Base-by-base conservation (phyloP, 2,888 invertebrate species). In the Leucoptera coffeella region DNA sequence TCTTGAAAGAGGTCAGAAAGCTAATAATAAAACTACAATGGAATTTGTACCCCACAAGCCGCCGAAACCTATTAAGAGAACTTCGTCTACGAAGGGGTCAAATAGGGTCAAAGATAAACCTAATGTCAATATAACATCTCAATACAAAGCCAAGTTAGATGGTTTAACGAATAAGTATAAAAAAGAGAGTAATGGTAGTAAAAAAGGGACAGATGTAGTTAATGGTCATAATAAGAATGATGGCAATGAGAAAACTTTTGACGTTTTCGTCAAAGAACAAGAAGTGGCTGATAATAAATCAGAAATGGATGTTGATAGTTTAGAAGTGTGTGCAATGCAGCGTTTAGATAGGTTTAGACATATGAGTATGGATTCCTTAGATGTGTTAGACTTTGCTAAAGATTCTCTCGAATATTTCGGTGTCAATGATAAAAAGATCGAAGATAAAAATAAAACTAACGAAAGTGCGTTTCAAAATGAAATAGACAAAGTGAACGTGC, bases 31-130 rank as follows among this genome's bases (percentile, higher is more conserved):
- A 46, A 55, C 62, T 12, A 64, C 64, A 2, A 69, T 73, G 65
- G 72, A 73, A 26, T 74, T 74, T 40, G 78, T 84, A 1, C 78
- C 79, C 1, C 84, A 85, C 38, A 85, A 85, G 40, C 85, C 84
- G 1, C 85, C 84, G 0, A 82, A 84, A 45, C 81, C 82, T 1
- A 74, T 78, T 1, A 74, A 81, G 27, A 59, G 82, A 21, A 80
- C 82, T 6, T 80, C 80, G 3, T 81, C 82, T 12, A 72, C 77
- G 23, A 73, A 77, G 38, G 57, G 76, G 17, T 74, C 73, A 32
- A 71, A 73, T 23, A 59, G 75, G 41, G 40, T 65, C 0, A 67
- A 72, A 49, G 71, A 71, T 21, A 72, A 71, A 36, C 42, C 55
- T 4, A 44, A 52, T 1, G 38, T 67, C 3, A 67, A 62, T 25